phyloP scores from a whole-genome alignment of 1,140 invertebrate genomes.

The Solenopsis invicta region DNA sequence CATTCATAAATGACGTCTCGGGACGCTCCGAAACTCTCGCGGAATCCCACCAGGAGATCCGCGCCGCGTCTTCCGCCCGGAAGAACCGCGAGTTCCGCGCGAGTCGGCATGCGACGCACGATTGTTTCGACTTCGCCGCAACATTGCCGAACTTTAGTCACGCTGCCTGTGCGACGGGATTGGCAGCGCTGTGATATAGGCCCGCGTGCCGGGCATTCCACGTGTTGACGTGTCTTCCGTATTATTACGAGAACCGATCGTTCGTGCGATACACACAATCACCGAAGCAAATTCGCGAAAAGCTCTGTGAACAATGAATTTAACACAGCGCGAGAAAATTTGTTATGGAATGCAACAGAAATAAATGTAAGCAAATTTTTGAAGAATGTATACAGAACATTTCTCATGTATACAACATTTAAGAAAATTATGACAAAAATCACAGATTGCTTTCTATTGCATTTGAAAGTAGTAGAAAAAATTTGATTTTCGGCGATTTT shows the following conservation, averaged over 20 bases:
- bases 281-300: neutral
- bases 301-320: neutral
- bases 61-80: neutral
- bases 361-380: neutral
- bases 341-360: neutral
- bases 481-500: too few relatives aligned
- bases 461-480: too few relatives aligned
- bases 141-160: conserved; percentile 66
- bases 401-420: too few relatives aligned
- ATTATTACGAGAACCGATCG: neutral
- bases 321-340: neutral
- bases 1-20: conserved; percentile 55
- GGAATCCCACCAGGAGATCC: conserved; percentile 43
- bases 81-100: conserved; percentile 15
- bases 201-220: conserved; percentile 1
- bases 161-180: neutral
- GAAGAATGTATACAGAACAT: neutral
- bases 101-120: neutral
- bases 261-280: neutral
- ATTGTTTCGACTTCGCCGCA: conserved; percentile 29
- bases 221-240: neutral
- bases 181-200: conserved; percentile 4
- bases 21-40: conserved; percentile 61
- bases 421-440: too few relatives aligned
- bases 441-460: too few relatives aligned